Evolutionary conservation across 2,888 invertebrate species (phyloP).

Genomic region (Leptothorax acervorum): DNA sequence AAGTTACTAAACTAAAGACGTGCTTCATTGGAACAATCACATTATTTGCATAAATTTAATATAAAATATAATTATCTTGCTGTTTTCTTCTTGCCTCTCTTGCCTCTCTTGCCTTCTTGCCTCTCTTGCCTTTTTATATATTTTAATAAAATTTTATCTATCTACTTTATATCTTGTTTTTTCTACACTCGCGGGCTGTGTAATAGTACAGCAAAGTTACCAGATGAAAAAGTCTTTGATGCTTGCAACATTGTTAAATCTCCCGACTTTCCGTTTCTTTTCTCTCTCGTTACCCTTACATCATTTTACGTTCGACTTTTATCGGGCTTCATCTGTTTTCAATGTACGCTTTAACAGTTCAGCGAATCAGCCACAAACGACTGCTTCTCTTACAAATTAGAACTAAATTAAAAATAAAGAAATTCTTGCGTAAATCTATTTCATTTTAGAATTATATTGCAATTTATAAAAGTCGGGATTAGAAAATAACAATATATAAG

Average conservation of each 20-base stretch:
- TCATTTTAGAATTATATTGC: neutral
- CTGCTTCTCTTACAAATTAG: neutral
- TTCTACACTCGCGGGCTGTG: neutral
- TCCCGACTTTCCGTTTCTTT: neutral
- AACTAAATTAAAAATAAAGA: neutral
- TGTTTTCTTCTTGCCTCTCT: no score
- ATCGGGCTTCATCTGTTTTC: slow-evolving; percentile 12
- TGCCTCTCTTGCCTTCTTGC: no score
- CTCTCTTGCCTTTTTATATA: neutral
- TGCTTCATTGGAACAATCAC: neutral
- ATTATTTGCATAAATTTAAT: slow-evolving; percentile 10
- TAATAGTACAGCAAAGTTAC: neutral
- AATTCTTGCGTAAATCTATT: neutral
- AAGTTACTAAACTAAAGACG: neutral
- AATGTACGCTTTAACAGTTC: slow-evolving; percentile 5
- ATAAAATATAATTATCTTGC: neutral
- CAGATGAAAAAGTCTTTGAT: slow-evolving; percentile 12
- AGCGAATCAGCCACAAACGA: neutral
- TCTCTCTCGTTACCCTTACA: neutral
- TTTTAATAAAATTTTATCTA: neutral
- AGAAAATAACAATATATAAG: neutral
- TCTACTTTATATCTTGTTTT: neutral
- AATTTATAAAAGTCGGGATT: neutral
- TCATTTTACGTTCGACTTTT: slow-evolving; percentile 27
- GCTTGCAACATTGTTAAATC: neutral